A percentile compares a stretch with the other conserved stretches of the same genome.
These are phyloP conservation scores for Acipenser transmontanus DNA, from an alignment of 2,797 vertebrate genomes.

Conservation along the genomic window DNA sequence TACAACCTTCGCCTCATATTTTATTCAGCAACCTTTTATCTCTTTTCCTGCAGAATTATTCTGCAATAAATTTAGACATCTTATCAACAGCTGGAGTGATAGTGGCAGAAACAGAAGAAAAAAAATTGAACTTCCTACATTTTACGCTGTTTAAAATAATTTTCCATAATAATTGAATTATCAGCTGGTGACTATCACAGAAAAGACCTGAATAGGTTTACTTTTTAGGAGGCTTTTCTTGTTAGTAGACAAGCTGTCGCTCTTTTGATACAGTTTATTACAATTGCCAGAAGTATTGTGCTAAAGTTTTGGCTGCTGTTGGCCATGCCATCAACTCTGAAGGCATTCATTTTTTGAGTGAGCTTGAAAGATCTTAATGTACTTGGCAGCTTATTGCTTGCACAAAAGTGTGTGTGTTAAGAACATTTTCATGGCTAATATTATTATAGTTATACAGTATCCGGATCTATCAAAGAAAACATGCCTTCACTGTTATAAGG, in stretches of 20 bases:
- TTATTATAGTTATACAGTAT: too few relatives aligned
- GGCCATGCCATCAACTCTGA: background rate
- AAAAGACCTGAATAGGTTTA: constrained; percentile 41
- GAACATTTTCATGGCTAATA: too few relatives aligned
- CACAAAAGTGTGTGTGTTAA: too few relatives aligned
- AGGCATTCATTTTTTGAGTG: background rate
- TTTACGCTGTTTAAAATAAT: constrained; percentile 88
- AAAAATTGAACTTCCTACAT: constrained; percentile 82
- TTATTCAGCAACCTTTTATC: constrained; percentile 99
- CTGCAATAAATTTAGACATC: constrained; percentile 99
- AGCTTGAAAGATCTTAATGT: too few relatives aligned
- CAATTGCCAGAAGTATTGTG: constrained; percentile 36
- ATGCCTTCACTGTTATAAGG: too few relatives aligned
- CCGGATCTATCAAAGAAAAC: too few relatives aligned
- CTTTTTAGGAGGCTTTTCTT: constrained; percentile 45
- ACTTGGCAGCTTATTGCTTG: too few relatives aligned
- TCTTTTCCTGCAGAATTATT: constrained; percentile 99
- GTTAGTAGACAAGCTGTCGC: constrained; percentile 57
- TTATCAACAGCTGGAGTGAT: constrained; percentile 98
- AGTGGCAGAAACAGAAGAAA: constrained; percentile 75
- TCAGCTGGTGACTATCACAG: constrained; percentile 64
- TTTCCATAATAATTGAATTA: constrained; percentile 94
- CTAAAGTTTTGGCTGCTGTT: constrained; percentile 20
- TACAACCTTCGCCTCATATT: constrained; percentile 99
- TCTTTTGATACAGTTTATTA: constrained; percentile 35